phyloP scores from a whole-genome alignment of 2,113 vertebrate species.

The Muscicapa adusta region DNA sequence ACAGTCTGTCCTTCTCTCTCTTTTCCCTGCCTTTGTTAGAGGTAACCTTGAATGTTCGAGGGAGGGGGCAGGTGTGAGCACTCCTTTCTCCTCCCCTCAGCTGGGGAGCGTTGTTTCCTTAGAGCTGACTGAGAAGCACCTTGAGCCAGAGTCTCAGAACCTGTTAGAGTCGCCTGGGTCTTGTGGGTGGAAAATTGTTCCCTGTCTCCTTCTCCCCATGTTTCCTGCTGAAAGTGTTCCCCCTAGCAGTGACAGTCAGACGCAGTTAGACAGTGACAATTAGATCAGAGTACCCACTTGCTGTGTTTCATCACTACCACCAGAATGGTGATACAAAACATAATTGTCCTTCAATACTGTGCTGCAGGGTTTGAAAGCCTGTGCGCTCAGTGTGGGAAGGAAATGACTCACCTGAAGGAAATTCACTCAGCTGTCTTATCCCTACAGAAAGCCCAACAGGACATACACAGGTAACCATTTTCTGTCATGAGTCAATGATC shows the following conservation, averaged over 20 bases:
- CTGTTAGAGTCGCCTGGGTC: neutral
- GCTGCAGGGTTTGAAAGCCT: constrained; percentile 76
- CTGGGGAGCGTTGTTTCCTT: neutral
- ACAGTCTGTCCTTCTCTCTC: neutral
- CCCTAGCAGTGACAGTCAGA: neutral
- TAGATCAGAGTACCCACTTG: neutral
- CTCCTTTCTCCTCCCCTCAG: neutral
- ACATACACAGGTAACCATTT: constrained; percentile 86
- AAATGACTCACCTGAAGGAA: constrained; percentile 78
- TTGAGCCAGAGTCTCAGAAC: neutral
- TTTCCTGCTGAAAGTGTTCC: neutral
- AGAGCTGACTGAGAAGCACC: neutral
- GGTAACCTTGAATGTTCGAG: neutral
- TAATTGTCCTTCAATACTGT: neutral
- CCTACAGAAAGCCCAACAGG: constrained; percentile 87
- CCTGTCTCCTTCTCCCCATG: neutral
- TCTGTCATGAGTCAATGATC: neutral
- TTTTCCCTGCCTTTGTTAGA: neutral
- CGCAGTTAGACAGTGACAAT: neutral
- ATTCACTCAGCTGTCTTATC: constrained; percentile 86
- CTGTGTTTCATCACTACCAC: neutral
- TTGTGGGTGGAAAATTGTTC: neutral
- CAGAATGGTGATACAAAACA: neutral
- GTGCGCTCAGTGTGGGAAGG: constrained; percentile 83
- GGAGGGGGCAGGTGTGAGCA: neutral